phyloP scores from a whole-genome alignment of 35 echinoderm and acorn worm genomes.

The Nesometra sesokonis region DNA sequence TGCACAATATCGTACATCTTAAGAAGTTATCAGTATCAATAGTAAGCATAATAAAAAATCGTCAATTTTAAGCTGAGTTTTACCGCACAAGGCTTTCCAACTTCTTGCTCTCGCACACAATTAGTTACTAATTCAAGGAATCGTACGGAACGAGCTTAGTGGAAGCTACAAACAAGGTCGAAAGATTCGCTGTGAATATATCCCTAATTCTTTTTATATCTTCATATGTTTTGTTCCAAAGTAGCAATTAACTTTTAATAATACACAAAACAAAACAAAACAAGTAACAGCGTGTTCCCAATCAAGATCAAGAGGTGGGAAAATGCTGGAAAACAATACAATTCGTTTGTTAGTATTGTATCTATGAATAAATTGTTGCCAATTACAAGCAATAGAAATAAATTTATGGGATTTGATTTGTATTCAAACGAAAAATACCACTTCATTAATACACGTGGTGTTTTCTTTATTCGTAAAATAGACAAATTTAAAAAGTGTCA shows the following conservation, averaged over 20 bases:
- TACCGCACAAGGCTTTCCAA: no score
- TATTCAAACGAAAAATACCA: background rate
- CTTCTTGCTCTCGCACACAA: no score
- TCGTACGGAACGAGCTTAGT: no score
- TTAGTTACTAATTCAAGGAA: no score
- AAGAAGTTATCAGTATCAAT: no score
- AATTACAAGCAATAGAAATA: background rate
- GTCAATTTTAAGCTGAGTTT: no score
- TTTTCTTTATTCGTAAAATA: background rate
- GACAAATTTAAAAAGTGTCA: background rate
- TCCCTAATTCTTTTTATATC: background rate
- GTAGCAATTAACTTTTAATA: background rate
- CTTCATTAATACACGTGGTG: background rate
- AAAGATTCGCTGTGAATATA: background rate
- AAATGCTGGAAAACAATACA: background rate
- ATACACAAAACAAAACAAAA: background rate
- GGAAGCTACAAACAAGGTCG: background rate
- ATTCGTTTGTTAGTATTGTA: background rate
- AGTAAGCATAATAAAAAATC: no score
- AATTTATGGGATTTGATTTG: background rate
- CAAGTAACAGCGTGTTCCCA: background rate
- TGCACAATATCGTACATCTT: no score
- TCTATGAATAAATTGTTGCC: background rate
- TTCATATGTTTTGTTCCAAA: background rate
- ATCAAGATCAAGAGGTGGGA: background rate